Evolutionary conservation across 2,113 vertebrate genomes (phyloP), one percentile per base, ranked within the genome.

Genomic region (Meriones unguiculatus): DNA sequence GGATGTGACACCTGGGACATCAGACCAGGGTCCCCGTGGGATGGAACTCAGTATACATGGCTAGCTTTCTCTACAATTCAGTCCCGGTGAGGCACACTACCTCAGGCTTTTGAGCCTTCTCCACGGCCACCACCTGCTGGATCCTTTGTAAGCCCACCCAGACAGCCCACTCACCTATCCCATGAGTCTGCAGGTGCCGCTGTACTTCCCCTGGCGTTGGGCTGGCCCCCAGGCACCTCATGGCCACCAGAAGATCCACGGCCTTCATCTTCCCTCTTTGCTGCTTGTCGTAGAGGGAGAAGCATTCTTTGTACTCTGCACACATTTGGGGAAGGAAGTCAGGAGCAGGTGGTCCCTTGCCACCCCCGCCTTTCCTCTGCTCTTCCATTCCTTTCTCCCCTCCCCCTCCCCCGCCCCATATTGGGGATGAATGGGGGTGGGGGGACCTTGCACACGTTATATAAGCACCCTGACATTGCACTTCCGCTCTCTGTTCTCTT

Each of bases 261-360:
- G 98, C 99, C 2, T 98, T 98, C 28, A 99, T 99, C 98, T 99
- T 99, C 10, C 99, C 99, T 52, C 99, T 99, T 11, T 99, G 99
- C 84, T 99, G 99, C 98, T 99, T 99, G 98, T 99, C 99, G 0
- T 99, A 99, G 81, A 99, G 98, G 1, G 99, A 99, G 96, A 99
- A 99, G 75, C 99, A 99, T 96, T 99, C 99, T 98, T 99, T 99
- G 98, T 99, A 99, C 97, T 99, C 99, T 99, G 98, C 18, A 94
- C 88, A 93, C 41, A 73, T 87, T 13, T 17, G 69, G 46, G n/a
- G 35, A 38, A 77, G 46, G 17, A 67, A 86, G 52, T 93, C n/a
- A 77, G 81, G 22, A 1, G 4, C 1, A 0, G 0, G 8, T 4
- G 0, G 0, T 22, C 69, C 8, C n/a, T 62, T 59, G 0, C 20